Evolutionary conservation across 2,113 vertebrate genomes (phyloP), one percentile per base, ranked within the genome.

Genomic region (Camelus dromedarius): DNA sequence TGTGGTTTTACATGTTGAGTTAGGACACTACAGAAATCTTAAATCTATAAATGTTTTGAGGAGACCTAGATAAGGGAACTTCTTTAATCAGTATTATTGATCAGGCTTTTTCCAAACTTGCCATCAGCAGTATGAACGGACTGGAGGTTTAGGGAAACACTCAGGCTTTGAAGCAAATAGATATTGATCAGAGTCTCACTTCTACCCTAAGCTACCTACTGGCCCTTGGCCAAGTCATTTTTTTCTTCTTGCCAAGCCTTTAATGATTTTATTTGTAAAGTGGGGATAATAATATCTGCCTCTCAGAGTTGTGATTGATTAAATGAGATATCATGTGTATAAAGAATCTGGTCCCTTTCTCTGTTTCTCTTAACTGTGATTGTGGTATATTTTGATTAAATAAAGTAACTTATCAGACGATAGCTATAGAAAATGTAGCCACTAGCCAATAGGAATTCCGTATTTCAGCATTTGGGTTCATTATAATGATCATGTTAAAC

Each of bases 331-430:
- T 32, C 5, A 2, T 54, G 16, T 32, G 4, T 80, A 4, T 88
- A n/a, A 83, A 92, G n/a, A 96, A 19, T 84, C 20, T 83, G 35
- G 24, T 54, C 8, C 73, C 77, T 84, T 83, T 89, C 64, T 73
- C 75, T 93, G 10, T 67, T 96, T 85, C 13, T 56, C 22, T 92
- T 58, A 66, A 60, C 62, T 73, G 28, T 35, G 50, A 46, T 46
- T 16, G 1, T 60, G 52, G 18, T 93, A 35, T 93, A 60, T 82
- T 96, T 62, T 96, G 54, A 91, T 82, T 89, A 93, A 91, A 30
- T 52, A 35, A 64, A 77, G 10, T 75, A 76, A 56, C 15, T 70
- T 84, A 20, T 20, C 48, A 93, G 66, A 89, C 75, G 58, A 85
- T 32, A 79, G 1, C 5, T 62, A 35, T 4, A 84, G 38, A 18